Evolutionary conservation across 2,113 vertebrate genomes (phyloP).

Genomic region (Coracopsis vasa): DNA sequence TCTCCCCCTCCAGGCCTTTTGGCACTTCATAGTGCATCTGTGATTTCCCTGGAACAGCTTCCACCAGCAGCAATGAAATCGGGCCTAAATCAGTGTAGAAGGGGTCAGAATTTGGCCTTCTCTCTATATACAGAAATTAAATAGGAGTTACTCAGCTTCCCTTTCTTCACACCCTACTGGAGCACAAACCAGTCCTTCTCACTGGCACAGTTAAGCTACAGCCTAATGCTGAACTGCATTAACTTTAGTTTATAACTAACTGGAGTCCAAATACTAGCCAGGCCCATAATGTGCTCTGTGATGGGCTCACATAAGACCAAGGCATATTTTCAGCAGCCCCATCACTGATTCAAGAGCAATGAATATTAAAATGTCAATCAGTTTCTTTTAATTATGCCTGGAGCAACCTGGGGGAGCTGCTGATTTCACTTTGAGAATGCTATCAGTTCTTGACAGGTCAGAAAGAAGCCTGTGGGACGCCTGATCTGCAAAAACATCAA

Average conservation of each 20-base stretch:
- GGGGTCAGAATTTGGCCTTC: not conserved
- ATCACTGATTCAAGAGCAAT: not conserved
- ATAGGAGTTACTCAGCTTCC: not conserved
- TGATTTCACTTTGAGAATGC: not conserved
- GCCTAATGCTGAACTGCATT: not conserved
- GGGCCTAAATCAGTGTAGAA: not conserved
- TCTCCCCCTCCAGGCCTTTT: not conserved
- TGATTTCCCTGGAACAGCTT: not conserved
- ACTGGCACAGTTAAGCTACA: not conserved
- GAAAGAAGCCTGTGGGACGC: not conserved
- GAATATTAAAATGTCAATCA: conserved; percentile 11
- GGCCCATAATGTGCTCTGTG: not conserved
- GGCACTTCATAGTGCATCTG: not conserved
- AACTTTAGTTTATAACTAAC: not conserved
- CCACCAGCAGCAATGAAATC: not conserved
- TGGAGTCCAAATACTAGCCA: not conserved
- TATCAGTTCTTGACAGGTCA: not conserved
- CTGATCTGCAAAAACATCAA: not conserved
- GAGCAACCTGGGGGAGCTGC: not conserved
- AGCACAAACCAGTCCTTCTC: not conserved
- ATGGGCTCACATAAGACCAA: not conserved
- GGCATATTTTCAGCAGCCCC: not conserved
- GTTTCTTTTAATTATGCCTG: not conserved
- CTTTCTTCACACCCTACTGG: not conserved
- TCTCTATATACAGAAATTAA: not conserved